Conservation (phyloP, 2,113 vertebrate species). For the Choloepus hoffmanni region DNA sequence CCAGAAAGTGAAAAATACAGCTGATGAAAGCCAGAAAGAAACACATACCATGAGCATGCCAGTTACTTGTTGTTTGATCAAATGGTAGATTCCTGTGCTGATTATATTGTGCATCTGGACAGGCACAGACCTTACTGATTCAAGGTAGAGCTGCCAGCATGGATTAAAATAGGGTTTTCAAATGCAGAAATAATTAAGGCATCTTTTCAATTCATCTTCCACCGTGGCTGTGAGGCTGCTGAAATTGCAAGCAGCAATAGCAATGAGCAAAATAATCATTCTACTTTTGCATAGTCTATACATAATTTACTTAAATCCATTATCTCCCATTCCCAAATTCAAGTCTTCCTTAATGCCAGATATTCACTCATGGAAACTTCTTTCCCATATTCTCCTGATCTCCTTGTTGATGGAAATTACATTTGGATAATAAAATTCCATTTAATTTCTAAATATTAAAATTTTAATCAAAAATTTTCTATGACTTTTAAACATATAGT, state of each 20-base stretch:
- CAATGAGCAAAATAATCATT: background rate
- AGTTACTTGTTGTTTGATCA: slow-evolving; percentile 42
- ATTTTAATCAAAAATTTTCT: background rate
- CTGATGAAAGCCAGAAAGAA: background rate
- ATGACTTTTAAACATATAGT: background rate
- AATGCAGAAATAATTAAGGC: slow-evolving; percentile 32
- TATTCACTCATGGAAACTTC: background rate
- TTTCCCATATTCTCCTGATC: background rate
- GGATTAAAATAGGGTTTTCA: slow-evolving; percentile 37
- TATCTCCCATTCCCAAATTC: background rate
- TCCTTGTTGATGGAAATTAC: background rate
- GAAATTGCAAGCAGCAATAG: background rate
- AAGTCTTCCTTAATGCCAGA: background rate
- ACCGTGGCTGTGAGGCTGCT: background rate
- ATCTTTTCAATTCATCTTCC: slow-evolving; percentile 18
- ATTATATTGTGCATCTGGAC: background rate
- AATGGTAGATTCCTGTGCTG: background rate
- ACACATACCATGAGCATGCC: background rate
- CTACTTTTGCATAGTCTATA: background rate
- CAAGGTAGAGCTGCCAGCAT: background rate
- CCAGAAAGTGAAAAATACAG: slow-evolving; percentile 22
- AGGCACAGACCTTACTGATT: slow-evolving; percentile 7
- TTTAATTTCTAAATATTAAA: slow-evolving; percentile 14
- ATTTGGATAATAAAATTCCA: background rate
- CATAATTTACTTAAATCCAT: background rate